These are phyloP conservation scores for Deroptyus accipitrinus DNA, from an alignment of 2,113 vertebrate species.

Conservation along the genomic window DNA sequence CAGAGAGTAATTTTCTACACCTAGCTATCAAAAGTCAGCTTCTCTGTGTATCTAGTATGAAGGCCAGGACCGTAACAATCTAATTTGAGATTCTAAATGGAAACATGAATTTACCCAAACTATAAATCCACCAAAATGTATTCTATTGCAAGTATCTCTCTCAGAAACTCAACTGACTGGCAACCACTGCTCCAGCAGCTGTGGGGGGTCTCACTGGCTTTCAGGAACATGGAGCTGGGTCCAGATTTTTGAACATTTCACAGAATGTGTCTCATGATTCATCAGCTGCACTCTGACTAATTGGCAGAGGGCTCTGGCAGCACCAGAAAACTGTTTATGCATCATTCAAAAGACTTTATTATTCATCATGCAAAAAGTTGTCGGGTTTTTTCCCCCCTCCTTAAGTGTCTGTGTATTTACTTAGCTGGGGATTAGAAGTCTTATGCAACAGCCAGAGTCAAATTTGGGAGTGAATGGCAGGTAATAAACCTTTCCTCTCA, in stretches of 20 bases:
- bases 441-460: slow-evolving; percentile 9
- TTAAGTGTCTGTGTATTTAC: not conserved
- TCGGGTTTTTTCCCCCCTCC: not conserved
- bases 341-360: slow-evolving; percentile 19
- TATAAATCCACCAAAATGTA: not conserved
- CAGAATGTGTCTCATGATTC: slow-evolving; percentile 66
- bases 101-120: not conserved
- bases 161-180: not conserved
- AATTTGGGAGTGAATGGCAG: not conserved
- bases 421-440: not conserved
- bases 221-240: slow-evolving; percentile 32
- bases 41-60: not conserved
- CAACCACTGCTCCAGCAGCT: not conserved
- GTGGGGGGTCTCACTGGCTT: slow-evolving; percentile 28
- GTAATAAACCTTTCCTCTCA: not conserved
- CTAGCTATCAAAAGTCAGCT: not conserved
- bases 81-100: not conserved
- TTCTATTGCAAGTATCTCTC: not conserved
- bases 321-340: slow-evolving; percentile 51
- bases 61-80: not conserved
- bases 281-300: slow-evolving; percentile 62
- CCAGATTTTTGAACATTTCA: slow-evolving; percentile 47
- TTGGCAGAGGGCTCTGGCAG: slow-evolving; percentile 59
- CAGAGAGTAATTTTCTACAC: not conserved
- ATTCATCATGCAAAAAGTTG: slow-evolving; percentile 37